These are phyloP conservation scores for Poeciliopsis presidionis DNA, from an alignment of 2,797 vertebrate genomes.

Conservation along the genomic window DNA sequence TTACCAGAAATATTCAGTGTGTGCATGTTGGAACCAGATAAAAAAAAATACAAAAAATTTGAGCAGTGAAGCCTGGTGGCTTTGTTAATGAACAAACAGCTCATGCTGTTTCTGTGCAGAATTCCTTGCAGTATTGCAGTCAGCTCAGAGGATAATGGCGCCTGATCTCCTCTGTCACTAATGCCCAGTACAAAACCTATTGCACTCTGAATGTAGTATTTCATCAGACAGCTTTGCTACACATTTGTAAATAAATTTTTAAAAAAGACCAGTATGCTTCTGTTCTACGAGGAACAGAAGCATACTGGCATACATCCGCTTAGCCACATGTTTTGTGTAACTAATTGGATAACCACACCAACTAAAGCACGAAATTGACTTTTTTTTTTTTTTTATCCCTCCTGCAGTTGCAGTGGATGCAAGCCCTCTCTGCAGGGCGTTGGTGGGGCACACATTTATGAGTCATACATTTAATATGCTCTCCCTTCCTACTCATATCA, in stretches of 20 bases:
- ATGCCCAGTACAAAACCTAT: slow-evolving; percentile 63
- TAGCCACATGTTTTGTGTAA: slow-evolving; percentile 78
- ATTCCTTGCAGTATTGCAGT: slow-evolving; percentile 62
- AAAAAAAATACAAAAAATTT: slow-evolving; percentile 37
- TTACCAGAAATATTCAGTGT: slow-evolving; percentile 46
- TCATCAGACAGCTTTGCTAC: slow-evolving; percentile 73
- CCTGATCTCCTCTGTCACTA: slow-evolving; percentile 52
- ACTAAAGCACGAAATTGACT: slow-evolving; percentile 81
- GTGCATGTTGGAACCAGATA: slow-evolving; percentile 38
- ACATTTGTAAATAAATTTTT: slow-evolving; percentile 38
- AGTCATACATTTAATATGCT: slow-evolving; percentile 81
- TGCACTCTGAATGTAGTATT: slow-evolving; percentile 72
- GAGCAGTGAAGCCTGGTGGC: slow-evolving; percentile 32
- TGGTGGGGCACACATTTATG: slow-evolving; percentile 80
- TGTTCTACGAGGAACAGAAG: slow-evolving; percentile 62
- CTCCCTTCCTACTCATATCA: slow-evolving; percentile 77
- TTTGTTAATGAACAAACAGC: slow-evolving; percentile 57
- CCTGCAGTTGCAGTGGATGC: slow-evolving; percentile 73
- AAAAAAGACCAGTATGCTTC: slow-evolving; percentile 14
- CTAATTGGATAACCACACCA: slow-evolving; percentile 83
- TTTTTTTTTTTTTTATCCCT: slow-evolving; percentile 65
- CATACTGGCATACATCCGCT: slow-evolving; percentile 73
- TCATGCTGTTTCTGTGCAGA: slow-evolving; percentile 46
- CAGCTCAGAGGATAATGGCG: slow-evolving; percentile 60
- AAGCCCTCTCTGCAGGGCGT: slow-evolving; percentile 74